Evolutionary conservation across 2,888 invertebrate genomes (phyloP).

Genomic region (Aleiodes testaceus): DNA sequence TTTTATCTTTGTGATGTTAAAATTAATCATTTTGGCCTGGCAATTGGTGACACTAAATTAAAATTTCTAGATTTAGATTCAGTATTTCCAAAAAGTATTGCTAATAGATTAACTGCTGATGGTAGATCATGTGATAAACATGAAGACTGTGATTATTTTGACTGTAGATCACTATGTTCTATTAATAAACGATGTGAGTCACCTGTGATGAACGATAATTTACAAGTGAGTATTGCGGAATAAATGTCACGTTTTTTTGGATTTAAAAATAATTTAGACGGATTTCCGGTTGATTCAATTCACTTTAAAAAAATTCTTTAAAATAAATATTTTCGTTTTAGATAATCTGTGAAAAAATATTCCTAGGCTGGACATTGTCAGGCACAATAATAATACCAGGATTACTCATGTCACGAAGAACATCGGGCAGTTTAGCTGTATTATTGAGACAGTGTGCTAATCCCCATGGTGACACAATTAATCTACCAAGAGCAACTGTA

Average conservation of each 20-base stretch:
- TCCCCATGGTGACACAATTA: slow-evolving; percentile 72
- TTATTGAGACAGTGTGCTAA: slow-evolving; percentile 78
- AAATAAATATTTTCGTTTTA: slow-evolving; percentile 71
- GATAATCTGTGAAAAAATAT: slow-evolving; percentile 80
- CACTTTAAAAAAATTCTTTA: not conserved
- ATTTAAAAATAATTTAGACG: not conserved
- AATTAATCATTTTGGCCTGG: slow-evolving; percentile 79
- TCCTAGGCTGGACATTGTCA: slow-evolving; percentile 79
- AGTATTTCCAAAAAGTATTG: slow-evolving; percentile 76
- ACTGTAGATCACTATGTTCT: slow-evolving; percentile 80
- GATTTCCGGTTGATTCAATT: not conserved
- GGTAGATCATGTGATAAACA: slow-evolving; percentile 75
- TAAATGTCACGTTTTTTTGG: not conserved
- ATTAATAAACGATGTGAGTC: slow-evolving; percentile 75
- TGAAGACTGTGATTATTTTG: slow-evolving; percentile 80
- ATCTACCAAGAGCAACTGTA: slow-evolving; percentile 73
- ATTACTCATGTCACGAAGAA: slow-evolving; percentile 76
- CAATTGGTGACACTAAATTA: slow-evolving; percentile 74
- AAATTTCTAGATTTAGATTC: slow-evolving; percentile 80
- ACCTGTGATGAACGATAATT: slow-evolving; percentile 78
- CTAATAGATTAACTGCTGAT: slow-evolving; percentile 74
- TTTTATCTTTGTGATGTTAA: slow-evolving; percentile 82
- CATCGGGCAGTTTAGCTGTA: slow-evolving; percentile 76
- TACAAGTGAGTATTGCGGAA: slow-evolving; percentile 67
- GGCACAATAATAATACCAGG: slow-evolving; percentile 78